Conservation (phyloP, 2,797 vertebrate species). For the Astyanax mexicanus region DNA sequence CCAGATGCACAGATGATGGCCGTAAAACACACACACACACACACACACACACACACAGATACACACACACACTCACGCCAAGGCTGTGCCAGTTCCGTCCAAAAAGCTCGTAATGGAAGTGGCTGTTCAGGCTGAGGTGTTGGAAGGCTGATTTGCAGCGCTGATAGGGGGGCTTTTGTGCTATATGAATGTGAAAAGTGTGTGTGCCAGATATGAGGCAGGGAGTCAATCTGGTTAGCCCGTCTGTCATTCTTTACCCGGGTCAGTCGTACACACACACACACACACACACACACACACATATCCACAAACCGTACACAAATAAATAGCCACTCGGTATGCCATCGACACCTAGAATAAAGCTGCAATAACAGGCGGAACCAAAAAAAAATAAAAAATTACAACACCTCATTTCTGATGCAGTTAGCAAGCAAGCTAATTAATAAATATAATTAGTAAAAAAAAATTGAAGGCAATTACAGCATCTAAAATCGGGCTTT, state of each 20-base stretch:
- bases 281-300: conserved; percentile 13
- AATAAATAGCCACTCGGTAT: neutral
- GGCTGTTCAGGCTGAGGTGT: conserved; percentile 48
- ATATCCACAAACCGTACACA: conserved; percentile 10
- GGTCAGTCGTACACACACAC: conserved; percentile 52
- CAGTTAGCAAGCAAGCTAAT: neutral
- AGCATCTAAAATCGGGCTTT: no score
- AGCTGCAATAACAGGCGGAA: neutral
- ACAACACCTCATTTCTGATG: neutral
- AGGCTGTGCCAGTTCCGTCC: conserved; percentile 17
- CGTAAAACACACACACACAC: conserved; percentile 29
- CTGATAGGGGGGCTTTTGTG: conserved; percentile 55
- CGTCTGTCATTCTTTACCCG: conserved; percentile 68
- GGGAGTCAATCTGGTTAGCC: conserved; percentile 53
- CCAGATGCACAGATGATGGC: conserved; percentile 66
- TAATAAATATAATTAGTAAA: neutral
- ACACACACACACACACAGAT: conserved; percentile 25
- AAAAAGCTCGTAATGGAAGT: conserved; percentile 43
- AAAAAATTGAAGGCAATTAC: no score
- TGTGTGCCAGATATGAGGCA: conserved; percentile 62
- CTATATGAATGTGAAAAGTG: conserved; percentile 59
- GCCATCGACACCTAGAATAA: neutral
- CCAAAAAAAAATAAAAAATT: neutral
- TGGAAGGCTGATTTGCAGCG: conserved; percentile 55
- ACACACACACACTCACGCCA: conserved; percentile 13